phyloP scores from a whole-genome alignment of 2,113 vertebrate genomes.

The Dicaeum eximium region DNA sequence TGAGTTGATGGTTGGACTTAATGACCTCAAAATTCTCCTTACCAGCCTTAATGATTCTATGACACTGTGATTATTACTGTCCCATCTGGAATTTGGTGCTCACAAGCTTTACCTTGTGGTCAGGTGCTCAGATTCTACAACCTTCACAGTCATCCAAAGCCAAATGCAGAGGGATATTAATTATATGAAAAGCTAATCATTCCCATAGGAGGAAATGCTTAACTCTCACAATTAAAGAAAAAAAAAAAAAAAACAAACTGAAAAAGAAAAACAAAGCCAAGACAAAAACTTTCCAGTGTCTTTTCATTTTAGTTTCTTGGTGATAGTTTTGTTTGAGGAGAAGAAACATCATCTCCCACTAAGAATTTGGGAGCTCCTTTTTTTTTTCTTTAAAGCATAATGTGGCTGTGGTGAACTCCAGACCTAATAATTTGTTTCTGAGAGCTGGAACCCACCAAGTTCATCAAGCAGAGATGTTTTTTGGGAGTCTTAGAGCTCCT shows the following conservation, averaged over 20 bases:
- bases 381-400: not conserved
- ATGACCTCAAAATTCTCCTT: not conserved
- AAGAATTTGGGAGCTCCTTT: not conserved
- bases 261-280: not conserved
- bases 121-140: not conserved
- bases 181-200: not conserved
- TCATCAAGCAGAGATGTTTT: not conserved
- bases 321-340: not conserved
- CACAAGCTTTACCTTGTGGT: not conserved
- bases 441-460: not conserved
- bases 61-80: not conserved
- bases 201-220: not conserved
- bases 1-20: not conserved
- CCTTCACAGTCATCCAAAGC: not conserved
- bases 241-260: too few species aligned
- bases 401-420: not conserved
- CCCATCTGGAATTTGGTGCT: not conserved
- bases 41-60: not conserved
- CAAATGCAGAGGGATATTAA: not conserved
- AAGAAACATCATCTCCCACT: not conserved
- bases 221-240: not conserved
- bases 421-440: not conserved
- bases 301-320: not conserved
- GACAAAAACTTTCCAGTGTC: not conserved
- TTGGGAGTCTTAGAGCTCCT: not conserved